These are phyloP conservation scores for Momotus momota DNA, from an alignment of 2,797 vertebrate genomes.

Conservation along the genomic window DNA sequence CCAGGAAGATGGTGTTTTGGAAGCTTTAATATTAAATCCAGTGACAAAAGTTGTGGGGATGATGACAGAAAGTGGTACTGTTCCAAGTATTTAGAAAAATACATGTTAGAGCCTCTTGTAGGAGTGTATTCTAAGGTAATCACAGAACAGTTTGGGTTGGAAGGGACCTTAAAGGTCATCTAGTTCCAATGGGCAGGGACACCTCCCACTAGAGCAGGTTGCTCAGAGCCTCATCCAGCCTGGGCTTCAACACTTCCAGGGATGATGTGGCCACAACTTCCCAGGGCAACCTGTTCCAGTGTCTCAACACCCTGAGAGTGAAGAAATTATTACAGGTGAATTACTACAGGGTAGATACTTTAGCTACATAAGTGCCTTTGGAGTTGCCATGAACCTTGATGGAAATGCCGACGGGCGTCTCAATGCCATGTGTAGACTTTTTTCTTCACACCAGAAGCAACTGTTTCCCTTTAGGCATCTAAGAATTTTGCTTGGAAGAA, in stretches of 20 bases:
- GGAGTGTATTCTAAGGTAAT: background rate
- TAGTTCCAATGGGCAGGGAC: too few species aligned
- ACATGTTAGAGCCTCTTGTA: background rate
- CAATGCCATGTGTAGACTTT: background rate
- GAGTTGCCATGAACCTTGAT: background rate
- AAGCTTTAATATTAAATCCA: background rate
- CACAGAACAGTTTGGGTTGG: too few species aligned
- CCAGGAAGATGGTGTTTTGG: background rate
- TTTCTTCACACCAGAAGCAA: background rate
- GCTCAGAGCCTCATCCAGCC: too few species aligned
- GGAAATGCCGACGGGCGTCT: background rate
- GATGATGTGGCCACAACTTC: too few species aligned
- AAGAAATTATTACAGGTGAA: too few species aligned
- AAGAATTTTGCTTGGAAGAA: background rate
- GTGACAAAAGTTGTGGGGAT: background rate
- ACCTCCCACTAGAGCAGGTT: too few species aligned
- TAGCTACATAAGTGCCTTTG: rapidly evolving
- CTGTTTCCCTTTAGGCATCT: background rate
- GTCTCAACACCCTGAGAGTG: too few species aligned
- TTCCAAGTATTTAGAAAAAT: background rate
- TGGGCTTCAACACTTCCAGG: too few species aligned
- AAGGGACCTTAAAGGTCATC: too few species aligned
- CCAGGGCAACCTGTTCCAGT: too few species aligned
- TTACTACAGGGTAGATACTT: background rate
- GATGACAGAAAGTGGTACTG: background rate